Conservation (phyloP, 2,797 vertebrate genomes). For the Tinamus major region DNA sequence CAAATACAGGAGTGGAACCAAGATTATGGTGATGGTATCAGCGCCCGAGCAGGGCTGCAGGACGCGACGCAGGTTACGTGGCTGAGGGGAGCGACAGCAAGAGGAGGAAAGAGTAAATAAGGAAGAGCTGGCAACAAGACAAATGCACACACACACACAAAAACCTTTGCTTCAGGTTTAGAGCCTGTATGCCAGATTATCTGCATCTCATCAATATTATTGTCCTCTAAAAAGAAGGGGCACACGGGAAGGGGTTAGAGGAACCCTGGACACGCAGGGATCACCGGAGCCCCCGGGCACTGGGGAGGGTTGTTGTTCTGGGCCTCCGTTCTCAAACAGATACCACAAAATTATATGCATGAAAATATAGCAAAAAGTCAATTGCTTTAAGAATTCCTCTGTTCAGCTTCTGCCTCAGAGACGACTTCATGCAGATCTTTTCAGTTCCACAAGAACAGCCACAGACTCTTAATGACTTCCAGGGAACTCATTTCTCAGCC, state of each 20-base stretch:
- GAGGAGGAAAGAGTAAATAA: not conserved
- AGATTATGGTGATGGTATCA: not conserved
- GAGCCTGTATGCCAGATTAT: not conserved
- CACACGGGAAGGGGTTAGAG: not conserved
- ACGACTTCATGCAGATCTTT: not conserved
- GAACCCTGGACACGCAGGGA: rapidly evolving
- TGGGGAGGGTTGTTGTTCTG: rapidly evolving
- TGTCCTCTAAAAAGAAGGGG: not conserved
- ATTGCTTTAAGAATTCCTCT: not conserved
- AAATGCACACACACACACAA: not conserved
- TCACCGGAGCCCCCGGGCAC: not conserved
- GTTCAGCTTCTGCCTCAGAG: not conserved
- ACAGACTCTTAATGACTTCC: not conserved
- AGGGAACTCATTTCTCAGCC: not conserved
- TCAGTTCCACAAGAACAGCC: not conserved
- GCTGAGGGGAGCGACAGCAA: not conserved
- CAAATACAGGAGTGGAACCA: not conserved
- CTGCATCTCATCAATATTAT: not conserved
- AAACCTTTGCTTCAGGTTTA: not conserved
- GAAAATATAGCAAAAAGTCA: not conserved
- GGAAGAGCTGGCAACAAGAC: not conserved
- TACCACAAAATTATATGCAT: not conserved
- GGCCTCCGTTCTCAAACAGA: not conserved
- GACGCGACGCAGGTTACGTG: not conserved
- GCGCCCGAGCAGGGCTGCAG: not conserved